phyloP scores from a whole-genome alignment of 2,888 invertebrate species.

The Dicycla oo region DNA sequence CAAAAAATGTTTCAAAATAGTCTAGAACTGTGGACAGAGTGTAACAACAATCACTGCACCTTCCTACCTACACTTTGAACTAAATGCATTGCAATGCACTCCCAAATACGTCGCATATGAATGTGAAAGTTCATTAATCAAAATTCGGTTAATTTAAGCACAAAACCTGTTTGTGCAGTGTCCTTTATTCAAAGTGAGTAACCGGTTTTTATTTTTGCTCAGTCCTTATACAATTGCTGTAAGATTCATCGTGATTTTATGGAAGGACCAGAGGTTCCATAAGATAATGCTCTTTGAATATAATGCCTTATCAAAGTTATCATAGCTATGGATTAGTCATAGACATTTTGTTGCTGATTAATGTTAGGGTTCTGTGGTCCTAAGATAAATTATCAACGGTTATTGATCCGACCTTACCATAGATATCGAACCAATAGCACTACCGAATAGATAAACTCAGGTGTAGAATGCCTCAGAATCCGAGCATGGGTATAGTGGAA shows the following conservation, averaged over 20 bases:
- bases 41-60: slow-evolving; percentile 58
- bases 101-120: slow-evolving; percentile 35
- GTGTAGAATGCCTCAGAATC: background rate
- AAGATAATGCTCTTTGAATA: slow-evolving; percentile 1
- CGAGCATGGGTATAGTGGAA: background rate
- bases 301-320: background rate
- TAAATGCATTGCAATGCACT: slow-evolving; percentile 60
- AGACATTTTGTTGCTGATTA: slow-evolving; percentile 7
- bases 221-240: background rate
- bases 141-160: slow-evolving; percentile 25
- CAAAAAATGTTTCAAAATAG: slow-evolving; percentile 22
- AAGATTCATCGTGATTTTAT: slow-evolving; percentile 30
- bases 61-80: slow-evolving; percentile 53
- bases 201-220: slow-evolving; percentile 16
- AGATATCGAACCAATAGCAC: background rate
- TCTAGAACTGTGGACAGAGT: slow-evolving; percentile 23
- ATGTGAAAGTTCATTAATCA: slow-evolving; percentile 45
- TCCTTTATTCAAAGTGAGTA: slow-evolving; percentile 17
- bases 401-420: too few relatives aligned
- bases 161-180: slow-evolving; percentile 37
- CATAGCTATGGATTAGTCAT: background rate
- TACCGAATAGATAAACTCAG: background rate
- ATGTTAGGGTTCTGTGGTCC: too few relatives aligned
- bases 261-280: background rate
- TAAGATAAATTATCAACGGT: too few relatives aligned